Evolutionary conservation across 2,113 vertebrate genomes (phyloP).

Genomic region (Microtus montanus): DNA sequence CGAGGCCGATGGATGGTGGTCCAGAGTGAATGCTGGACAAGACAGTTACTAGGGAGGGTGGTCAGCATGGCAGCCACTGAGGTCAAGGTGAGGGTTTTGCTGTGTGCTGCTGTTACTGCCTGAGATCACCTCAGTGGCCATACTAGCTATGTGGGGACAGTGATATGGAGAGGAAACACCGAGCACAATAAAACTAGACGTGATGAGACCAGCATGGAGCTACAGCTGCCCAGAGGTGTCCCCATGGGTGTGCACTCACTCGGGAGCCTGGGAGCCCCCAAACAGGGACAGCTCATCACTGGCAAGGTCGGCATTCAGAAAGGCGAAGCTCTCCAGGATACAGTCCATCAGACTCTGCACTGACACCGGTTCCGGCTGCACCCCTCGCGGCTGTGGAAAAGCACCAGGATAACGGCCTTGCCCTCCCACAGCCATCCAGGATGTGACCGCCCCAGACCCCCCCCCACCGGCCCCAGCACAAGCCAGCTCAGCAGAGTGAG

Average conservation of each 20-base stretch:
- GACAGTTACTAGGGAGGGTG: background rate
- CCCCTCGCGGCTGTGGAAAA: constrained; percentile 82
- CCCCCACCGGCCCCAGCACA: background rate
- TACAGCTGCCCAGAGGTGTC: rapidly evolving
- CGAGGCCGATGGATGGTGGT: rapidly evolving
- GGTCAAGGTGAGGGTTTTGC: background rate
- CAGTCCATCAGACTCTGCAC: constrained; percentile 93
- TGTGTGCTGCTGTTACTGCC: background rate
- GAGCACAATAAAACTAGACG: rapidly evolving
- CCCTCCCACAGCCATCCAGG: rapidly evolving
- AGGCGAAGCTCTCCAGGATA: constrained; percentile 95
- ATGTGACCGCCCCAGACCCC: no score
- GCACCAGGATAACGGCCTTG: background rate
- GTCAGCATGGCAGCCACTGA: rapidly evolving
- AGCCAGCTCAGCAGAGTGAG: rapidly evolving
- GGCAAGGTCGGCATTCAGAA: constrained; percentile 90
- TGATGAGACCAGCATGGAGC: rapidly evolving
- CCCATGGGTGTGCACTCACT: constrained; percentile 81
- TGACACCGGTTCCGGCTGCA: constrained; percentile 82
- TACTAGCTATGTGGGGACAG: background rate
- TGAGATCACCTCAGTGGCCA: background rate
- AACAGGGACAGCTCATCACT: constrained; percentile 88
- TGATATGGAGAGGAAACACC: rapidly evolving
- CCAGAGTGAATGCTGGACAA: background rate
- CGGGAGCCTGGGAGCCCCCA: constrained; percentile 87